Conservation (phyloP, 2,797 vertebrate species). For the Oreochromis mossambicus region DNA sequence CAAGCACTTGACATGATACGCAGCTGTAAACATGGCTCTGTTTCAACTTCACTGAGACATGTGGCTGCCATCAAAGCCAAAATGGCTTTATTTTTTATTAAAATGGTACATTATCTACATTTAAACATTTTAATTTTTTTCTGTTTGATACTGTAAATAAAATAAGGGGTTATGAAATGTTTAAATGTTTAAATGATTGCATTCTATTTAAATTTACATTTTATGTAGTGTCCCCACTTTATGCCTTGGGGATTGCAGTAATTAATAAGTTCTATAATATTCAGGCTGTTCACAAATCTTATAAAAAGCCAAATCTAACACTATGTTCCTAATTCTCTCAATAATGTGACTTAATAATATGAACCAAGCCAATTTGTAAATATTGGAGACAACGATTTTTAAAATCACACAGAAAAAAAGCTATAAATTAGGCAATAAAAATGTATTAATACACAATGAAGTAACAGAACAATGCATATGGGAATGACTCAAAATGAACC, state of each 20-base stretch:
- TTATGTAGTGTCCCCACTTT: neutral
- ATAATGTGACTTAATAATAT: neutral
- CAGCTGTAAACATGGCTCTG: neutral
- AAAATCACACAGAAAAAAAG: neutral
- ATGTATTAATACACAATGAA: neutral
- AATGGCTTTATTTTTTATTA: neutral
- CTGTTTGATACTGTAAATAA: neutral
- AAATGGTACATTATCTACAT: neutral
- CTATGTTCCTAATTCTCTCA: neutral
- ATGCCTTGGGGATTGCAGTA: fast-evolving
- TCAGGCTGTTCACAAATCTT: neutral
- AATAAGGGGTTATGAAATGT: neutral
- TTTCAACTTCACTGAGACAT: fast-evolving
- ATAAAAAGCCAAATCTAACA: neutral
- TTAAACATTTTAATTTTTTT: neutral
- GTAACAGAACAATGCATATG: neutral
- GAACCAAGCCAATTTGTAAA: neutral
- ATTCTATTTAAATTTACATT: neutral
- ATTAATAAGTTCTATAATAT: neutral
- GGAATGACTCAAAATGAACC: neutral
- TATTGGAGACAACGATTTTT: neutral
- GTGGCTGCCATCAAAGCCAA: neutral
- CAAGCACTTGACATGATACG: neutral
- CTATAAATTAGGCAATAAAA: neutral
- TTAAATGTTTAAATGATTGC: neutral